Base-by-base conservation (phyloP, 1,140 invertebrate species). In the Choristoneura fumiferana region DNA sequence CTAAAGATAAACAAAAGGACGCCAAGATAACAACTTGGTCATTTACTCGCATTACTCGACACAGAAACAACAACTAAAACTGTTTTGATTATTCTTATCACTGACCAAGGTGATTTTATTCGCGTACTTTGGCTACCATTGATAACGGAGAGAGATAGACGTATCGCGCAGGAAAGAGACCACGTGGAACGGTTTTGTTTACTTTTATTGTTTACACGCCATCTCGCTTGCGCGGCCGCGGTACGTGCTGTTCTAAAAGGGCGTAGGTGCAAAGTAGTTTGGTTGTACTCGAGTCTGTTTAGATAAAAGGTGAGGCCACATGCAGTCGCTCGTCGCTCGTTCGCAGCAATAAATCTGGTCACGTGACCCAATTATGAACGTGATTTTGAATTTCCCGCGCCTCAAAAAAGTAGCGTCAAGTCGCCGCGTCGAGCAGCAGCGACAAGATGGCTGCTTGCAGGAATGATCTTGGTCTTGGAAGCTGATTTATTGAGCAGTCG, bases 121-220 rank as follows among this genome's bases (percentile, higher is more conserved):
- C 40, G 43, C 43, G 18, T 12, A 18, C 43, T 29, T 22, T 17
- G n/a, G n/a, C 43, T 18, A 22, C 22, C 43, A 49, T 29, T 49
- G 18, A 29, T 12, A n/a, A 29, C 22, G 0, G 18, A 49, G 8
- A 49, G 18, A 13, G 22, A 33, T 18, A 8, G 18, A 13, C 12
- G n/a, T 29, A 49, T 15, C n/a, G 43, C n/a, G 18, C 1, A 18
- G 40, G 22, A 49, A 10, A 29, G 43, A 13, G 43, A 43, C 40
- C 8, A 8, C 43, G 29, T 4, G 22, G 13, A 49, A 18, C 43
- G 4, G 43, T 49, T 49, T 49, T 49, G 43, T 49, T 49, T 49
- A 49, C 43, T 49, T 49, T 49, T 49, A 13, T 49, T 49, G 43
- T 49, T 49, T 49, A 49, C 43, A 49, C 43, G 43, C 43, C 22